Evolutionary conservation across 2,113 vertebrate species (phyloP).

Genomic region (Grallaria varia): DNA sequence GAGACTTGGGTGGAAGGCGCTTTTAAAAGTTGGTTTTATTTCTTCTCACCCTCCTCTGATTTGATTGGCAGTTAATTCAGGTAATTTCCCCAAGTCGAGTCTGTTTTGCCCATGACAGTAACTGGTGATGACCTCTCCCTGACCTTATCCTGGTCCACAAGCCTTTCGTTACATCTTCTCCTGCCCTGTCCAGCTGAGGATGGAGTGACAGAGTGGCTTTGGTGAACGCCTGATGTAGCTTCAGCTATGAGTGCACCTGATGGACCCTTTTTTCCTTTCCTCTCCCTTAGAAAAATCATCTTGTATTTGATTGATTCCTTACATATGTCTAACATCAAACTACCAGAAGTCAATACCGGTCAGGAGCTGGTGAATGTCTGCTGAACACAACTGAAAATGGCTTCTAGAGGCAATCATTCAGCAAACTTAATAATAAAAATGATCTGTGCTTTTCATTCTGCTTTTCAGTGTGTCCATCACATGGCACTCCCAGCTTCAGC

Average conservation of each 20-base stretch:
- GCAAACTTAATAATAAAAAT: not conserved
- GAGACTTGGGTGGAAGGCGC: not conserved
- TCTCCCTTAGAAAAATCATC: not conserved
- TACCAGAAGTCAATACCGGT: not conserved
- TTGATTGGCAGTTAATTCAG: not conserved
- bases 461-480: not conserved
- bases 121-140: not conserved
- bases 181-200: not conserved
- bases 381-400: not conserved
- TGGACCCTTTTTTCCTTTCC: not conserved
- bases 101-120: not conserved
- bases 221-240: not conserved
- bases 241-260: not conserved
- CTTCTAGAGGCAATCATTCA: not conserved
- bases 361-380: not conserved
- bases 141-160: not conserved
- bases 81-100: not conserved
- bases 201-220: not conserved
- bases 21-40: not conserved
- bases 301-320: not conserved
- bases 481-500: not conserved
- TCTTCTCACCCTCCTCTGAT: not conserved
- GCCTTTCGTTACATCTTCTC: not conserved
- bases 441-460: not conserved
- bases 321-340: not conserved